Evolutionary conservation across 2,113 vertebrate species (phyloP).

Genomic region (Dipodomys stephensi): DNA sequence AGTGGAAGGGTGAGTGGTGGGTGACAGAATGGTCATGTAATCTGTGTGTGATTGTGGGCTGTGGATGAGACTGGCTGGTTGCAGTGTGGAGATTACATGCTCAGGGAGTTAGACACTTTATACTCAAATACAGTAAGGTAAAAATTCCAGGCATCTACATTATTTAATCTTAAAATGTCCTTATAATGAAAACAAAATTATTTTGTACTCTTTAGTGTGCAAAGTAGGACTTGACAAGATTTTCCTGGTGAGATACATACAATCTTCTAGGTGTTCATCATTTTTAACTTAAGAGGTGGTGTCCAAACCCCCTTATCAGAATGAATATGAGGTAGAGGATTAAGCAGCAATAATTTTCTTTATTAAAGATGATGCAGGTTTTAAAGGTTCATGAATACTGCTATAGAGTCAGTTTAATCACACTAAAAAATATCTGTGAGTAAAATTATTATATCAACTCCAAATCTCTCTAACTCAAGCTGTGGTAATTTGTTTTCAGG

Average conservation of each 20-base stretch:
- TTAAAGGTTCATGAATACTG: slow-evolving; percentile 24
- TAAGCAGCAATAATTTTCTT: slow-evolving; percentile 8
- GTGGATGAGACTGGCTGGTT: not conserved
- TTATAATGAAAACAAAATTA: slow-evolving; percentile 30
- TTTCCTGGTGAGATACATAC: not conserved
- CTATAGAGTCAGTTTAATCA: slow-evolving; percentile 17
- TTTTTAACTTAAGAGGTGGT: not conserved
- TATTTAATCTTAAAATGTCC: slow-evolving; percentile 21
- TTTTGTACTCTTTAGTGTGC: not conserved
- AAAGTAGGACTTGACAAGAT: slow-evolving; percentile 19
- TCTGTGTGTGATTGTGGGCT: not conserved
- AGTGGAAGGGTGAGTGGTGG: not conserved
- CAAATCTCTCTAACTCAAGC: slow-evolving; percentile 57
- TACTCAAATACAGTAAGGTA: not conserved
- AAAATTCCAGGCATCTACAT: not conserved
- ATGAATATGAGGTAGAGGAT: not conserved
- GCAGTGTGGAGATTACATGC: not conserved
- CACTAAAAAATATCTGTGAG: not conserved
- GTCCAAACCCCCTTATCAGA: not conserved
- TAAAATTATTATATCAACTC: slow-evolving; percentile 60
- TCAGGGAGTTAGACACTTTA: not conserved
- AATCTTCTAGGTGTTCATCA: not conserved
- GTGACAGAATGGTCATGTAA: not conserved
- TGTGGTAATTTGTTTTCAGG: slow-evolving; percentile 63
- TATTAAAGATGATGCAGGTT: not conserved